Base-by-base conservation (phyloP, 2,113 vertebrate genomes). In the Capreolus pygargus region DNA sequence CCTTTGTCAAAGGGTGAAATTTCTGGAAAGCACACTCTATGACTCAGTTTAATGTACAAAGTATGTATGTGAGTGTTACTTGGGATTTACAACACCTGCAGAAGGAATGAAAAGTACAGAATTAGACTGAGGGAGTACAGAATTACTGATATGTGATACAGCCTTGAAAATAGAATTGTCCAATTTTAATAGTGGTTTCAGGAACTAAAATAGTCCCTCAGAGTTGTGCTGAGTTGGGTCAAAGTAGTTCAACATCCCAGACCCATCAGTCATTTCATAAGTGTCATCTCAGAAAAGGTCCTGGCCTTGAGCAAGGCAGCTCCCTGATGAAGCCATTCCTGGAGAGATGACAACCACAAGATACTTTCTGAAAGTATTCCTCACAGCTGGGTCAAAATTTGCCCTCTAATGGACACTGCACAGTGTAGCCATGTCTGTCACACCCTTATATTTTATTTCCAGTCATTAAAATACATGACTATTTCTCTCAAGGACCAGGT, bases 401-500 rank as follows among this genome's bases (percentile, higher is more conserved):
- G 14, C 25, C 39, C 8, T 81, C 28, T 3, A 45, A 27, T 28
- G 27, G 30, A 27, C 39, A 57, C 5, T 54, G 89, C 23, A 58
- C 1, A 4, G 15, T 39, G 6, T 5, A 27, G 14, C 15, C 45
- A 15, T 76, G 19, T 90, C 15, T 17, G 7, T 50, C 5, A 27
- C 2, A 3, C 5, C 13, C 28, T 13, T 23, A 5, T 3, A 43
- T 7, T 86, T 70, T 50, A 27, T 52, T 70, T 70, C 43, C 3
- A 17, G 47, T 4, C 39, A 9, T 36, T 16, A n/a, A 70, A 94
- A 45, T 2, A 15, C 6, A 52, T n/a, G 10, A 16, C 7, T 43
- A 52, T 57, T n/a, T 52, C 2, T 10, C 6, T 36, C 5, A 30
- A n/a, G 36, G 1, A 12, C 23, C 13, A 33, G 1, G 3, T 12